A percentile compares a stretch with the other conserved stretches of the same genome.
These are phyloP conservation scores for Camelus bactrianus DNA, from an alignment of 2,113 vertebrate species.

Conservation along the genomic window DNA sequence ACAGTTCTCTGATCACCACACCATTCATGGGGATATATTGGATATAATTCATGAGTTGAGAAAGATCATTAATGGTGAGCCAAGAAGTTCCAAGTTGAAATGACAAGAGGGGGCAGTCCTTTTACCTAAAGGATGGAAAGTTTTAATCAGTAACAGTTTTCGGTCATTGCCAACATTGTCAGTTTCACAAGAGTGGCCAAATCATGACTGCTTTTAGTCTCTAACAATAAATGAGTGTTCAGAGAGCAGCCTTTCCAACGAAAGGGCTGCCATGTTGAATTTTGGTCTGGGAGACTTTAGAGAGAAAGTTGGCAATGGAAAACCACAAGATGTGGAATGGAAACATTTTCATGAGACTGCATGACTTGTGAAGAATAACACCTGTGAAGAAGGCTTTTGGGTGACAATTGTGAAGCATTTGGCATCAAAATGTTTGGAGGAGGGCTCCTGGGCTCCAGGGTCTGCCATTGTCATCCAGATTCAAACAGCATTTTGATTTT, in stretches of 20 bases:
- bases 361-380: background rate
- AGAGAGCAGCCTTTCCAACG: background rate
- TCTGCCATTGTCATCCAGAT: background rate
- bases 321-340: background rate
- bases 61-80: background rate
- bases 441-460: background rate
- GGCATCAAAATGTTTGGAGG: background rate
- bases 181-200: background rate
- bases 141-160: background rate
- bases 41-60: background rate
- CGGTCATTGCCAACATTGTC: background rate
- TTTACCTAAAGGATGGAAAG: background rate
- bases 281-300: background rate
- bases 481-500: background rate
- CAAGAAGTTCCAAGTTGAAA: background rate
- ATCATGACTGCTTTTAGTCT: background rate
- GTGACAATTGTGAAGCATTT: background rate
- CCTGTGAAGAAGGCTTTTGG: background rate
- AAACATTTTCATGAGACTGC: background rate
- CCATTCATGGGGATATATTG: background rate
- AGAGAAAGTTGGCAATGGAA: background rate
- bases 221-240: background rate
- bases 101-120: background rate
- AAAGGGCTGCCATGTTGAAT: background rate
- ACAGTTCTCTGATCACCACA: background rate